phyloP scores from a whole-genome alignment of 2,113 vertebrate species.

The Amblyornis subalaris region DNA sequence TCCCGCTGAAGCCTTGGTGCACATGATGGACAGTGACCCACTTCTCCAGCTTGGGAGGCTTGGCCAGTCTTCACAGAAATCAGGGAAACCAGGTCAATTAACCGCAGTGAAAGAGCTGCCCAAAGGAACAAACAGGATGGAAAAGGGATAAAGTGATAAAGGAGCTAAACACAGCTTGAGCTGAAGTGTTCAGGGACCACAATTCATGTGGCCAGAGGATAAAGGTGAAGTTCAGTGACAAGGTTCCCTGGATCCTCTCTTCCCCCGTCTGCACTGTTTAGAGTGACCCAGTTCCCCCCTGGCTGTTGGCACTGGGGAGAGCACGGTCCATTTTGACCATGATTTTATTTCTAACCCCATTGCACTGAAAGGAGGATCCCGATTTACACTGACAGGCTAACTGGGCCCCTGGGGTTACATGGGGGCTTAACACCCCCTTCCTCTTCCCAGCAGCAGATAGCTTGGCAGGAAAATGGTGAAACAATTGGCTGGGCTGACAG shows the following conservation, averaged over 20 bases:
- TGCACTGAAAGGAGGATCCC: not conserved
- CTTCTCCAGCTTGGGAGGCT: constrained; percentile 8
- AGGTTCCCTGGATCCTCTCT: not conserved
- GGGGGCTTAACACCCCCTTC: not conserved
- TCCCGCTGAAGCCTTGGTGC: not conserved
- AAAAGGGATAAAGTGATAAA: constrained; percentile 3
- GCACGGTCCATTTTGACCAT: not conserved
- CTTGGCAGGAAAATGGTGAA: not conserved
- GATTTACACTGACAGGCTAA: not conserved
- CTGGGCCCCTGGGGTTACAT: not conserved
- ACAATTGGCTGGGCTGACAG: not conserved
- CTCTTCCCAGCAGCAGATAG: not conserved
- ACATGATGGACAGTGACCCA: not conserved
- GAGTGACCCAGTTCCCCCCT: not conserved
- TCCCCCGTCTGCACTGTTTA: not conserved
- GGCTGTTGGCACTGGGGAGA: not conserved
- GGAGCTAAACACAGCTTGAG: not conserved
- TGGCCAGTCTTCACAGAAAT: not conserved
- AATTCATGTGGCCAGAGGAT: not conserved
- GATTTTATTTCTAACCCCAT: not conserved
- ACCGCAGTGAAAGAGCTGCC: not conserved
- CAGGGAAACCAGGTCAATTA: constrained; percentile 11
- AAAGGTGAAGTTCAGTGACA: constrained; percentile 7
- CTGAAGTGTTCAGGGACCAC: not conserved
- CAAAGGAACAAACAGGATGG: not conserved